These are phyloP conservation scores for Nycteola revayana DNA, from an alignment of 2,888 invertebrate genomes.

Conservation along the genomic window DNA sequence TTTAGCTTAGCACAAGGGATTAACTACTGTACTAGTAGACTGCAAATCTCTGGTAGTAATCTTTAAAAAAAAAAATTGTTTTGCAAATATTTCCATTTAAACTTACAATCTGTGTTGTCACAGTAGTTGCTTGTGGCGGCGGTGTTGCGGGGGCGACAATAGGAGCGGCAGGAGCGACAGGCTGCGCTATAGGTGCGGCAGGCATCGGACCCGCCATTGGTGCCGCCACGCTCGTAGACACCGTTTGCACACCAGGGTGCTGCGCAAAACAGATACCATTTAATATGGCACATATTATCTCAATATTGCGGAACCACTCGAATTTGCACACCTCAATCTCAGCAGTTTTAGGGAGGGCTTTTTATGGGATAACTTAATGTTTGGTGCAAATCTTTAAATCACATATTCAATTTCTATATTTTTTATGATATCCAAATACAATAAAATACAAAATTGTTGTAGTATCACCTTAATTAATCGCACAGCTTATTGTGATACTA, in stretches of 20 bases:
- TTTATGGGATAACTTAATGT: constrained; percentile 23
- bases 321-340: too few relatives aligned
- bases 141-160: constrained; percentile 32
- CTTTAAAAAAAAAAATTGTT: too few relatives aligned
- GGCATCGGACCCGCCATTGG: constrained; percentile 52
- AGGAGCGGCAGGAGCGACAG: constrained; percentile 46
- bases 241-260: constrained; percentile 70
- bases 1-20: too few relatives aligned
- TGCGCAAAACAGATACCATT: constrained; percentile 38
- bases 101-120: constrained; percentile 53
- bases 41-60: too few relatives aligned
- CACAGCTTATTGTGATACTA: too few relatives aligned
- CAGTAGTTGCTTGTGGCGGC: constrained; percentile 42
- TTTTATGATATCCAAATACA: too few relatives aligned
- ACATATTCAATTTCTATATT: background rate
- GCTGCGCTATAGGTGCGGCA: constrained; percentile 36
- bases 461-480: too few relatives aligned
- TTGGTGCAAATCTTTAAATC: constrained; percentile 19
- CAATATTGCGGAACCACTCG: constrained; percentile 8
- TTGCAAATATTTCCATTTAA: too few relatives aligned
- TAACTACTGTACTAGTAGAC: too few relatives aligned
- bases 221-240: constrained; percentile 66
- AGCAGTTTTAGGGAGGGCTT: constrained; percentile 22
- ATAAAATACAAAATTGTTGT: too few relatives aligned
- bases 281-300: constrained; percentile 3